Base-by-base conservation (phyloP, 2,113 vertebrate species). In the Rhabdornis inornatus region DNA sequence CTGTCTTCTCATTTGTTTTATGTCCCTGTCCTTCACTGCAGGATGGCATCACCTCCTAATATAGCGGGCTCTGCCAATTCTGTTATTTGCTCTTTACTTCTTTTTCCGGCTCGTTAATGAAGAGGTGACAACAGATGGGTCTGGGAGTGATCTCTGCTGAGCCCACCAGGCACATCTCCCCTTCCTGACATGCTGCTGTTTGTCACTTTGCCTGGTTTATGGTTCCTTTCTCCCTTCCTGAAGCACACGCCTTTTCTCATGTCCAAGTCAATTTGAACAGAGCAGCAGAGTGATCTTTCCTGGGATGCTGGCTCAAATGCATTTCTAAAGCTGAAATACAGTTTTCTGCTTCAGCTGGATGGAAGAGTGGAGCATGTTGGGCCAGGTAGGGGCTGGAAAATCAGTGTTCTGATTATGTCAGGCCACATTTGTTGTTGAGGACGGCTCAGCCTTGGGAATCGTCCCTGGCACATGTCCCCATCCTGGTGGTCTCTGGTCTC, bases 1-100 rank as follows among this genome's bases (percentile, higher is more conserved):
- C 86, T 64, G 52, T 49, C 83, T 94, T 75, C 80, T 92, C 50
- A 87, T 92, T 83, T 94, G 72, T 92, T 97, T 95, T 95, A 89
- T 94, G 83, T 63, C 75, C 69, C 83, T 68, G 86, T 90, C 96
- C 88, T 96, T 94, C 94, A 74, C 75, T 64, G 60, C 27, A 31
- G 65, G 86, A 88, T 81, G 86, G 80, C 95, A 96, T 88, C 85
- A 74, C 89, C 79, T 92, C 68, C 88, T 69, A 42, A 88, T 72
- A 33, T 0, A 95, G 63, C 6, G 0, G 63, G 56, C 15, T 42
- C 90, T 94, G 83, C 90, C 86, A 77, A 14, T 90, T 90, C 89
- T 83, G 35, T 92, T 86, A 69, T 92, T 90, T 88, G 79, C 52
- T 86, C 80, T 90, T 95, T 74, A 18, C 63, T 90, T 88, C 50